Evolutionary conservation across 2,888 invertebrate species (phyloP).

Genomic region (Lymantria dispar): DNA sequence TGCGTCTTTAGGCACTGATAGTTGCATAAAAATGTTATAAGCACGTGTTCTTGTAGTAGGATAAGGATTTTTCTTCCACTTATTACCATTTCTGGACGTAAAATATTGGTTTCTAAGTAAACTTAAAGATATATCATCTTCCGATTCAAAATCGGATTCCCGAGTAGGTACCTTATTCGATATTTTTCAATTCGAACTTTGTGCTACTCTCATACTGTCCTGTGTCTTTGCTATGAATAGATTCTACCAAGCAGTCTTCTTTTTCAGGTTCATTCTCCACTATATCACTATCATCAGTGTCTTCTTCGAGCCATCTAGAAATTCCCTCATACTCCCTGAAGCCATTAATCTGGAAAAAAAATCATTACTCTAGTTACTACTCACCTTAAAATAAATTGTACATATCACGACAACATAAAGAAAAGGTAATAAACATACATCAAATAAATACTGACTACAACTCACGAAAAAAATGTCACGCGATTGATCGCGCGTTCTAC

Average conservation of each 20-base stretch:
- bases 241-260: background rate
- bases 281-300: background rate
- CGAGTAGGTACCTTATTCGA: background rate
- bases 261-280: background rate
- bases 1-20: too few relatives aligned
- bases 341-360: background rate
- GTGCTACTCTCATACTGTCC: background rate
- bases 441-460: background rate
- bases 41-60: too few relatives aligned
- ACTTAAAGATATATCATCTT: too few relatives aligned
- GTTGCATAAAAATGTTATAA: too few relatives aligned
- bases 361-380: background rate
- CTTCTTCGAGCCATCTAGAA: background rate
- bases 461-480: background rate
- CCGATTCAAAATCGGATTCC: too few relatives aligned
- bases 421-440: background rate
- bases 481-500: background rate
- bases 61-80: too few relatives aligned
- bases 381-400: background rate
- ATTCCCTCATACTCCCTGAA: background rate
- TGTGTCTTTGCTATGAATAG: background rate
- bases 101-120: too few relatives aligned
- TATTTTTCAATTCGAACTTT: background rate
- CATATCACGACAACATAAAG: background rate
- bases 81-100: too few relatives aligned